Base-by-base conservation (phyloP, 1,140 invertebrate genomes). In the Calycopis cecrops region DNA sequence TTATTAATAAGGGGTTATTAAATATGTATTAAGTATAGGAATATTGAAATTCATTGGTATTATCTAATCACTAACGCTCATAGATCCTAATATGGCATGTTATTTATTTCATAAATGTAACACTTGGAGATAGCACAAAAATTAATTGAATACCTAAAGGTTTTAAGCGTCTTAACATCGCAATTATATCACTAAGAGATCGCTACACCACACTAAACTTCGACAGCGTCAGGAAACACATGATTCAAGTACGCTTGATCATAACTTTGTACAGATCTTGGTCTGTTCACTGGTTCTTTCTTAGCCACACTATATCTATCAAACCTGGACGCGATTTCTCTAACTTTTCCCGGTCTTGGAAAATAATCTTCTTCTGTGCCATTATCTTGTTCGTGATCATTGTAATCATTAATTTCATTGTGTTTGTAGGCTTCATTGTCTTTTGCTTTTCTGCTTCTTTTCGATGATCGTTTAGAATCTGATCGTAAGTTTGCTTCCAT, bases 211-310 rank as follows among this genome's bases (percentile, higher is more conserved):
- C 38, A 60, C 75, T 73, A 88, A 63, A 88, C 79, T 76, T 88
- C 87, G 53, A 88, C 77, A 57, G 87, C 85, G 52, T 85, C 84
- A 28, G 87, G 87, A 65, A 88, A 88, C 51, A 88, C 67, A 59
- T 88, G 87, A 65, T 88, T 76, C 48, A 88, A 70, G 63, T 88
- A 88, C 47, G 78, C 76, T 64, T 88, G 84, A 55, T 87, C 85
- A 55, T 74, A 88, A 60, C 77, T 86, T 60, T 88, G 82, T 49
- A 88, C 65, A 16, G 84, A 78, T 62, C 81, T 88, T 47, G 87
- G 87, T 69, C 87, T 76, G 3, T 62, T 69, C 51, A 62, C 52
- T 42, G 68, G 60, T 58, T 67, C 61, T 56, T 50, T 60, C 0
- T 14, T 59, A 62, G 71, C 70, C 37, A 57, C 58, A 65, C 68